A percentile compares a stretch with the other conserved stretches of the same genome.
Conservation (phyloP, 2,888 invertebrate species). For the Agonopterix heracliana region DNA sequence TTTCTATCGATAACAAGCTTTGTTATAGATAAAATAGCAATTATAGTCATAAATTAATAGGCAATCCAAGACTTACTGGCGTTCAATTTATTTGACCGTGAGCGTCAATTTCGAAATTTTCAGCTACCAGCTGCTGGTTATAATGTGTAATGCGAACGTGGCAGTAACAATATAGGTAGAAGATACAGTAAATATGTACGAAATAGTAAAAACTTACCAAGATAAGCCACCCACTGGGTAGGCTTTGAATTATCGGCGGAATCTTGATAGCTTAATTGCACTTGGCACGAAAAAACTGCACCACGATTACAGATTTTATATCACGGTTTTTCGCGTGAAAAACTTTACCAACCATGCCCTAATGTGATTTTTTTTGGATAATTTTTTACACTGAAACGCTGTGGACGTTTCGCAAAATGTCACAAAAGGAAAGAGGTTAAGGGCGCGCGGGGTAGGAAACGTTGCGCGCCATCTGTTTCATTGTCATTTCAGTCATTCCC, state of each 20-base stretch:
- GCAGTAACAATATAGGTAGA: conserved; percentile 4
- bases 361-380: conserved; percentile 47
- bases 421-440: conserved; percentile 54
- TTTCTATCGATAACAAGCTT: background rate
- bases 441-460: conserved; percentile 30
- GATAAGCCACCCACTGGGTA: conserved; percentile 88
- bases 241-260: conserved; percentile 87
- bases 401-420: conserved; percentile 60
- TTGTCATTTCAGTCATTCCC: conserved; percentile 16
- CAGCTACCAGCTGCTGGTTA: background rate
- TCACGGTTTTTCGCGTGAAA: conserved; percentile 58
- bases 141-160: background rate
- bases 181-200: conserved; percentile 14
- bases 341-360: conserved; percentile 72
- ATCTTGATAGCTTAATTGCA: conserved; percentile 84
- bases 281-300: conserved; percentile 73
- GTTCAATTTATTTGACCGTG: conserved; percentile 7
- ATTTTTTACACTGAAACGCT: conserved; percentile 53
- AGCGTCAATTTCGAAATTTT: conserved; percentile 1
- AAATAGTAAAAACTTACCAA: conserved; percentile 69
- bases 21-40: background rate
- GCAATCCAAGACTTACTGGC: background rate
- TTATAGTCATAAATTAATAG: background rate
- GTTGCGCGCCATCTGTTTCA: conserved; percentile 44
- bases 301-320: conserved; percentile 61